Base-by-base conservation (phyloP, 2,797 vertebrate species). In the Siniperca obscura region DNA sequence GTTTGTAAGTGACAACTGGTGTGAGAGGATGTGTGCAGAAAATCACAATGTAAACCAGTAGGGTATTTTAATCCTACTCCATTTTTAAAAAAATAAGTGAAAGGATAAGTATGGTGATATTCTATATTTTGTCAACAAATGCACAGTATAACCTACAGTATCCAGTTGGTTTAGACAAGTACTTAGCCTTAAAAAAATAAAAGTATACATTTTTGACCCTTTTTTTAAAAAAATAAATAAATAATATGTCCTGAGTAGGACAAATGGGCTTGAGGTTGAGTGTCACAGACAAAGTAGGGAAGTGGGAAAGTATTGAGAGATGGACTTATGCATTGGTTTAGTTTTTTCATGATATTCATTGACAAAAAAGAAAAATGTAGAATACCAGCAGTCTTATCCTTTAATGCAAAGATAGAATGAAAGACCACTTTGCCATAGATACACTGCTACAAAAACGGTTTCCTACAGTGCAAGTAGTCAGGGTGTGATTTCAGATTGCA, bases 401-500 rank as follows among this genome's bases (percentile, higher is more conserved):
- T 64, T 36, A 12, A 22, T 55, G 46, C 52, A 46, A 27, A 52
- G 19, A 44, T 30, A 62, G 21, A 68, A 69, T 61, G 44, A 56
- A 22, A 69, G 34, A 38, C 53, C 40, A 66, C 46, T 3, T 30
- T 53, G 25, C n/a, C 27, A 38, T 46, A 61, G 11, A 64, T 66
- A 17, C 9, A 72, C 16, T 25, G 40, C 62, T 64, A 42, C 10
- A 70, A 22, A 77, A 82, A 70, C 1, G 0, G 7, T 36, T 21
- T 55, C 17, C 14, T n/a, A 3, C 7, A 38, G 12, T 65, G 44
- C 5, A 77, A 65, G 30, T 6, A 55, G 53, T 57, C n/a, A 11
- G 36, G 36, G 40, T 76, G 52, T 78, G 38, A 64, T 85, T 78
- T 80, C 60, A 74, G 48, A 50, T 52, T 75, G 74, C 76, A 69